Conservation (phyloP, 2,888 invertebrate genomes). For the Acronicta leporina region DNA sequence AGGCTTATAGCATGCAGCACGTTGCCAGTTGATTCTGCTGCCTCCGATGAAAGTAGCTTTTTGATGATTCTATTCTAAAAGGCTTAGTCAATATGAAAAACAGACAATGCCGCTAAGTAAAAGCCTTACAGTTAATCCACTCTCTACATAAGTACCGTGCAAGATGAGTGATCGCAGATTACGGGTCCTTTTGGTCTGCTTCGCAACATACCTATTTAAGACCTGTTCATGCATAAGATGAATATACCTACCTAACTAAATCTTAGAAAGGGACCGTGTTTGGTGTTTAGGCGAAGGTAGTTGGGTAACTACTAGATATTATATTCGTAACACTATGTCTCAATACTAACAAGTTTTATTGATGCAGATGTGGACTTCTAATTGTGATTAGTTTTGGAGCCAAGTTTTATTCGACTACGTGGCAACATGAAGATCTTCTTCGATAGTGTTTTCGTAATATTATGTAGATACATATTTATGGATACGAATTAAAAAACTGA, state of each 20-base stretch:
- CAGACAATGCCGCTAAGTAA: background rate
- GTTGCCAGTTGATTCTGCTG: background rate
- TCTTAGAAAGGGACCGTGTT: too few relatives aligned
- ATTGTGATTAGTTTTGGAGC: background rate
- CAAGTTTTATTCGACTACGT: background rate
- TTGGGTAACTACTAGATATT: too few relatives aligned
- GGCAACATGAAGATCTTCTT: background rate
- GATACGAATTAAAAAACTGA: background rate
- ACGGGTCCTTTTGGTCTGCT: background rate
- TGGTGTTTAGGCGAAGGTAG: too few relatives aligned
- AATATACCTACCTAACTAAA: background rate
- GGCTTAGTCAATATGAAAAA: background rate
- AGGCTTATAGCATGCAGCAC: background rate
- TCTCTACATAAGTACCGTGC: background rate
- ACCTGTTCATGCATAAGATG: background rate
- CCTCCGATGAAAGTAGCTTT: background rate
- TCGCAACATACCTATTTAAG: too few relatives aligned
- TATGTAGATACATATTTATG: background rate
- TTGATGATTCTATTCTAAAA: background rate
- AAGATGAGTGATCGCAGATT: background rate
- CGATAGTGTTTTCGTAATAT: background rate
- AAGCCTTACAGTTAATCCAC: background rate
- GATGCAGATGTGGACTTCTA: background rate
- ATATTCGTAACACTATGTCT: too few relatives aligned
- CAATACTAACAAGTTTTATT: background rate